Percentiles rank a stretch among this genome's conserved stretches.
Evolutionary conservation across 1,140 invertebrate species (phyloP).

Genomic region (Drosophila trapezifrons): DNA sequence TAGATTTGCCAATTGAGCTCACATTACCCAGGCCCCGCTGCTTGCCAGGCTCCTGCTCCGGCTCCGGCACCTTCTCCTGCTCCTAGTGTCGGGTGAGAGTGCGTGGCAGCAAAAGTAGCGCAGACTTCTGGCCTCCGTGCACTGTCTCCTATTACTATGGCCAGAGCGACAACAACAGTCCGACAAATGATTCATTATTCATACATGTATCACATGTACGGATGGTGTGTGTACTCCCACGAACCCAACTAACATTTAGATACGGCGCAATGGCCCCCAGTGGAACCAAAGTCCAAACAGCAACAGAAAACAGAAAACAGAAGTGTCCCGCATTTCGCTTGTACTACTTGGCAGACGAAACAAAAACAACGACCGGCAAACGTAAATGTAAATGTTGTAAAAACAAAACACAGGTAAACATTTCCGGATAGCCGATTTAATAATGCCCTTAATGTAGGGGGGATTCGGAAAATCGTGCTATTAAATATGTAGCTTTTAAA

Average conservation of each 20-base stretch:
- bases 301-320: slow-evolving; percentile 20
- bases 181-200: slow-evolving; percentile 81
- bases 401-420: slow-evolving; percentile 23
- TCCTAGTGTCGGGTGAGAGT: slow-evolving; percentile 16
- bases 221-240: background rate
- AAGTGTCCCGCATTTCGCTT: slow-evolving; percentile 38
- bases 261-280: slow-evolving; percentile 58
- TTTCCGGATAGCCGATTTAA: slow-evolving; percentile 8
- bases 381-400: slow-evolving; percentile 28
- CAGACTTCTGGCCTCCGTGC: slow-evolving; percentile 61
- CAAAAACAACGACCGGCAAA: slow-evolving; percentile 49
- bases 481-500: slow-evolving; percentile 6
- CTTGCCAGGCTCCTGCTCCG: background rate
- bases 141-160: slow-evolving; percentile 58
- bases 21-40: slow-evolving; percentile 42
- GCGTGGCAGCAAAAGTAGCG: slow-evolving; percentile 51
- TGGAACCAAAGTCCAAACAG: slow-evolving; percentile 56
- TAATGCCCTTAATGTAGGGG: slow-evolving; percentile 16
- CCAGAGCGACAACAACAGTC: slow-evolving; percentile 38
- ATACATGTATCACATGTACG: slow-evolving; percentile 47
- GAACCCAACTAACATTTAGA: slow-evolving; percentile 17
- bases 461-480: slow-evolving; percentile 1
- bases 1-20: slow-evolving; percentile 80
- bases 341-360: slow-evolving; percentile 43
- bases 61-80: background rate